Evolutionary conservation across 64 coral and sea anemone species (phyloP), one percentile per base, ranked within the genome.

Genomic region (Dendrophyllia cribrosa): DNA sequence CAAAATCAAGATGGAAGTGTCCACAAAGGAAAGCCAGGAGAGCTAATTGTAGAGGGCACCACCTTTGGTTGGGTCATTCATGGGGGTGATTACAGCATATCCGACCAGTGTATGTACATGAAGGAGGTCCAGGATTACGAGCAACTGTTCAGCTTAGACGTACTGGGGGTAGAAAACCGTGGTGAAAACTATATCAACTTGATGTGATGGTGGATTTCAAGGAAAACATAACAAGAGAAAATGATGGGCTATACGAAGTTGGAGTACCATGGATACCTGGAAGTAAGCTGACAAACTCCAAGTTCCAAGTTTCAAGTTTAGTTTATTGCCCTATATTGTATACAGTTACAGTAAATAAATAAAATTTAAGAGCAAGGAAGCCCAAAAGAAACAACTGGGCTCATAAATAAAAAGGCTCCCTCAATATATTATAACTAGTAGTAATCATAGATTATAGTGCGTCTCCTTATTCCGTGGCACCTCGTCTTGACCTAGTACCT

Each of bases 51-150:
- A 12, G 92, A 87, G 7, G 86, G 86, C 12, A 79, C 49, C 17
- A 90, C 72, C 19, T 90, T 90, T 80, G 88, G 88, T 5, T 91
- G 89, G 89, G 60, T 74, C 1, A 16, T 91, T 22, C 89, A 91
- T 48, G 78, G 89, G 19, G 89, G 89, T 16, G 55, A 72, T 51
- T 77, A 91, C 1, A 82, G 82, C 66, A 55, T 55, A 60, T 58
- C 58, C 48, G 43, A 15, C 51, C 58, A 52, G 47, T 62, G 76
- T 45, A 75, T 91, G 78, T 82, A 17, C 53, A 44, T 47, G 9
- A 80, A 48, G 55, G 77, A 91, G 55, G 43, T 49, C 15, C 4
- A 86, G 65, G 48, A 86, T 14, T 77, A 89, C 43, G 58, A 89
- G 26, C 50, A 14, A 19, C 72, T 64, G 16, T 77, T 77, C 87